A percentile compares a stretch with the other conserved stretches of the same genome.
Conservation (phyloP, 2,888 invertebrate genomes). For the Atrina japonica region DNA sequence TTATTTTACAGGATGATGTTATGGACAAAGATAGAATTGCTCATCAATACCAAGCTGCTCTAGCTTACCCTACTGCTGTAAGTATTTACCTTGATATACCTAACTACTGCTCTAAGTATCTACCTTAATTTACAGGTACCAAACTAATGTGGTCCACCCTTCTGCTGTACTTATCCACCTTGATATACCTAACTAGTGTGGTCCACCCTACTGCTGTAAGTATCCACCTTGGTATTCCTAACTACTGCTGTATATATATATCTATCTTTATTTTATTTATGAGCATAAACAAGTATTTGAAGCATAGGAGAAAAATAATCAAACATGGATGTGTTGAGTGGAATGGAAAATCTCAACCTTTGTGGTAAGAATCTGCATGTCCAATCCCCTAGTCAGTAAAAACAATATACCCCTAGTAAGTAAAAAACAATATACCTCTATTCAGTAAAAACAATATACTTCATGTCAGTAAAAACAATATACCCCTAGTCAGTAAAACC, state of each 20-base stretch:
- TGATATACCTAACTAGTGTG: conserved; percentile 52
- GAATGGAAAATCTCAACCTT: too few relatives aligned
- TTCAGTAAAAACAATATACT: too few relatives aligned
- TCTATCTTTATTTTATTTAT: background rate
- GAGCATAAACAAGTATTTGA: too few relatives aligned
- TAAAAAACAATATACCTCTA: too few relatives aligned
- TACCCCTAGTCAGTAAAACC: too few relatives aligned
- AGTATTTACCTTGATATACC: conserved; percentile 42
- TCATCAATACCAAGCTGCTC: conserved; percentile 60
- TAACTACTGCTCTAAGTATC: conserved; percentile 2
- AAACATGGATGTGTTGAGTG: too few relatives aligned
- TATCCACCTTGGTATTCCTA: conserved; percentile 16
- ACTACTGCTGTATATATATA: conserved; percentile 4
- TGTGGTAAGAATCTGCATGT: too few relatives aligned
- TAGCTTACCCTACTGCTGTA: conserved; percentile 62
- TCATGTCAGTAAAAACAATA: too few relatives aligned
- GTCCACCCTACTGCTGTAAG: conserved; percentile 64
- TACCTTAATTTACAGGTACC: conserved; percentile 19
- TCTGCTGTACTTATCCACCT: conserved; percentile 58
- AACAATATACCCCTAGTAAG: too few relatives aligned
- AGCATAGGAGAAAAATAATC: too few relatives aligned
- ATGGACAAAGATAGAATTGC: conserved; percentile 85
- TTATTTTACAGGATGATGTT: conserved; percentile 85
- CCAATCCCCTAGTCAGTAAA: too few relatives aligned
- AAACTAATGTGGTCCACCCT: conserved; percentile 58